Conservation (phyloP, 2,113 vertebrate genomes). For the Osmerus eperlanus region DNA sequence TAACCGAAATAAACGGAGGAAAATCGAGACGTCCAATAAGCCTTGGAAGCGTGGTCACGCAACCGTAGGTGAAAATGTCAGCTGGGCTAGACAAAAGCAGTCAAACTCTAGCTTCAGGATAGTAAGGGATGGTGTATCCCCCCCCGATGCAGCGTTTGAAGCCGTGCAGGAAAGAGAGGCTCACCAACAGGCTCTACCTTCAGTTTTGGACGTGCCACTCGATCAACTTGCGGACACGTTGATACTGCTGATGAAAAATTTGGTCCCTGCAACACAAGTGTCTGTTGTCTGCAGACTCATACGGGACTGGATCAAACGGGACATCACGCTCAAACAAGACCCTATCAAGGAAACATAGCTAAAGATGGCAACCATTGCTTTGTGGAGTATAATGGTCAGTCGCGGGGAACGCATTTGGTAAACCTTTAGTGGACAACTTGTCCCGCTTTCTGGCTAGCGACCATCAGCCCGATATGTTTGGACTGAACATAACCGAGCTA, state of each 20-base stretch:
- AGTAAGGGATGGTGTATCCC: background rate
- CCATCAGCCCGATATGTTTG: background rate
- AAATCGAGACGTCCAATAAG: background rate
- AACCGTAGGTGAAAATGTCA: background rate
- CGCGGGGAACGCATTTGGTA: background rate
- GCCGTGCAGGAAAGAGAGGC: constrained; percentile 3
- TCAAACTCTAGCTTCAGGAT: fast-evolving
- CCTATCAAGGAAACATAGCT: background rate
- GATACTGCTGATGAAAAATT: constrained; percentile 1
- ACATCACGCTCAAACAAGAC: background rate
- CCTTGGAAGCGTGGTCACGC: fast-evolving
- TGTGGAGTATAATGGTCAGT: background rate
- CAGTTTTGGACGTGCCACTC: background rate
- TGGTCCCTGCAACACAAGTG: background rate
- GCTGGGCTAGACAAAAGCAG: background rate
- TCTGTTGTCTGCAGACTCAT: background rate
- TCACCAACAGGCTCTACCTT: background rate
- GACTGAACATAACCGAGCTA: background rate
- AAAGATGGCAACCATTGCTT: background rate
- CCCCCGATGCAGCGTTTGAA: background rate
- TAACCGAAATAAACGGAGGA: background rate
- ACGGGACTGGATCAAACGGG: background rate
- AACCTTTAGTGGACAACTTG: background rate
- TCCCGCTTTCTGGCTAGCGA: background rate
- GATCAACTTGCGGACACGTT: background rate